A percentile compares a stretch with the other conserved stretches of the same genome.
phyloP scores from a whole-genome alignment of 2,113 vertebrate species.

The Murina feae region DNA sequence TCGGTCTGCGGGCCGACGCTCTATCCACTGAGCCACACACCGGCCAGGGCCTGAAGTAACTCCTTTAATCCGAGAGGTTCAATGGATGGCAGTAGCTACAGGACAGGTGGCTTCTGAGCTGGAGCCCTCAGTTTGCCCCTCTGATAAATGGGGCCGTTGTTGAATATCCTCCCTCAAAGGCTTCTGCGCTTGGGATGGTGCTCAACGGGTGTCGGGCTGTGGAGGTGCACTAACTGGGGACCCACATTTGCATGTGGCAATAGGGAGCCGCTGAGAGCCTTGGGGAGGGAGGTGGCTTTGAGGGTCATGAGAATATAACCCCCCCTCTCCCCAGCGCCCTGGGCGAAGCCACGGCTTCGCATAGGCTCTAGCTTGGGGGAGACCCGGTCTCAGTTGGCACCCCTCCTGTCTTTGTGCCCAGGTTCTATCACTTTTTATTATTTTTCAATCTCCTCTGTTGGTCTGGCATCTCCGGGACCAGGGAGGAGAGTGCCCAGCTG shows the following conservation, averaged over 20 bases:
- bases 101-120: neutral
- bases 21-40: no score
- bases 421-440: neutral
- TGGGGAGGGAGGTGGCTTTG: neutral
- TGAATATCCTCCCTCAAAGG: rapidly evolving
- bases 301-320: neutral
- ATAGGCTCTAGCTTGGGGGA: neutral
- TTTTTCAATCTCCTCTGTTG: neutral
- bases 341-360: neutral
- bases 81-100: rapidly evolving
- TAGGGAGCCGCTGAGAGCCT: neutral
- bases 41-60: neutral
- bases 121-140: neutral
- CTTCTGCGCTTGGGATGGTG: no score
- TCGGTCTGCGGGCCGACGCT: no score
- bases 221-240: neutral
- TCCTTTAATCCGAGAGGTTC: rapidly evolving
- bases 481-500: neutral
- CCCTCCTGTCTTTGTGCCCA: neutral
- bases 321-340: neutral
- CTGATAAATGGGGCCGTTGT: rapidly evolving
- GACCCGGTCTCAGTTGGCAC: neutral
- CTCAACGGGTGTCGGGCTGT: neutral
- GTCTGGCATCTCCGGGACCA: neutral
- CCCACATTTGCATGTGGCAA: neutral